Conservation (phyloP, 1,140 invertebrate genomes). For the Lineus longissimus region DNA sequence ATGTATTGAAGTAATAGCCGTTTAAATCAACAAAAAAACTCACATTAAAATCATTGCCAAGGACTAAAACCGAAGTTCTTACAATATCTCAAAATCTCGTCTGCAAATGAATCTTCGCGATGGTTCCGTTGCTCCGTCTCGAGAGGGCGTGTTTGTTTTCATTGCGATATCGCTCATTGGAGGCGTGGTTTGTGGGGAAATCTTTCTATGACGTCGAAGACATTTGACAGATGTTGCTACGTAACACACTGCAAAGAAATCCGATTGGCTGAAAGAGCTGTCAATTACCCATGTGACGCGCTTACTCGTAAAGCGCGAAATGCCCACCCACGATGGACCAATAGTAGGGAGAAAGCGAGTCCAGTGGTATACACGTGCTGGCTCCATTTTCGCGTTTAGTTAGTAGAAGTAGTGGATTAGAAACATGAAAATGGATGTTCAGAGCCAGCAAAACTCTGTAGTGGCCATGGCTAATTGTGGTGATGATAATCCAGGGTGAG, state of each 20-base stretch:
- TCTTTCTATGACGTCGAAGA: conserved; percentile 19
- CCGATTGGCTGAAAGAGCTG: conserved; percentile 19
- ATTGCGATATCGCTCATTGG: conserved; percentile 19
- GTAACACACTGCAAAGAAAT: conserved; percentile 34
- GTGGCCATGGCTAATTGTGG: neutral
- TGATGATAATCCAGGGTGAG: conserved; percentile 7
- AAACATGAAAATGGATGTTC: conserved; percentile 4
- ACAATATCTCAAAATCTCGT: too few species aligned
- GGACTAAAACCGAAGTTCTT: too few species aligned
- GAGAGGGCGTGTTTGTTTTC: conserved; percentile 31
- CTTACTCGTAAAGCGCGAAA: conserved; percentile 36
- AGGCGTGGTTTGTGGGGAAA: conserved; percentile 25
- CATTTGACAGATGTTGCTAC: conserved; percentile 33
- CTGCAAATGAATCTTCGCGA: too few species aligned
- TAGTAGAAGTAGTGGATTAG: conserved; percentile 1
- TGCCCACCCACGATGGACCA: conserved; percentile 36
- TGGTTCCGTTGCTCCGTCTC: too few species aligned
- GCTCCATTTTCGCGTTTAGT: conserved; percentile 9
- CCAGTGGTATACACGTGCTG: conserved; percentile 32
- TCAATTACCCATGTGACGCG: conserved; percentile 39
- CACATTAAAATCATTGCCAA: too few species aligned
- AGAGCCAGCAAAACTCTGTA: conserved; percentile 1
- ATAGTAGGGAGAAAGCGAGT: conserved; percentile 28
- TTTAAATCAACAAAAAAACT: too few species aligned
- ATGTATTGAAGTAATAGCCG: too few species aligned